Base-by-base conservation (phyloP, 2,797 vertebrate species). In the Microchirus variegatus region DNA sequence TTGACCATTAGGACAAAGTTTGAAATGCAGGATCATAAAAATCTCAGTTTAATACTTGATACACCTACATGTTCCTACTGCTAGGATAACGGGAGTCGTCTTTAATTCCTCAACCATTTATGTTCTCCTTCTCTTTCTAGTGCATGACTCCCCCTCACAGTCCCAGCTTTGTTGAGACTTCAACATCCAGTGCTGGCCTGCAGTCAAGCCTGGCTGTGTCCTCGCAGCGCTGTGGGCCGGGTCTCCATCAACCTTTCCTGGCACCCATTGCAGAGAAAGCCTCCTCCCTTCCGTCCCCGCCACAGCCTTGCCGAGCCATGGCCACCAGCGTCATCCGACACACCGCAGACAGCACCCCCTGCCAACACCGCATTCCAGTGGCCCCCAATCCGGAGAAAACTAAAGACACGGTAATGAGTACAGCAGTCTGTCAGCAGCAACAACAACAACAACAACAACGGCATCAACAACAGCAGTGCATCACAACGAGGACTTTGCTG, bases 121-220 rank as follows among this genome's bases (percentile, higher is more conserved):
- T 54, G 17, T 72, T 41, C 36, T 19, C 46, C 22, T 22, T 66
- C 14, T 70, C 56, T 68, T 57, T 87, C 35, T 83, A 99, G 98
- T 99, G 96, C 53, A 99, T 99, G 94, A 99, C 98, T 36, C 98
- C 97, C 36, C 98, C 97, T 3, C 97, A 98, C 87, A 99, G 98
- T 81, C 98, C 98, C 46, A 96, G 95, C 79, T 95, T 95, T 17
- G 53, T 82, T 1, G 98, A 99, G 79, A 87, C 89, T 0, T 82
- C 87, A 0, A 63, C 88, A 4, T 70, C 84, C 49, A 84, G 89
- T 10, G 37, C 86, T 3, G 78, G 84, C 0, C 73, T 72, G 4
- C 90, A 83, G 52, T 61, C 78, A 3, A 60, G 68, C 36, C 59
- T 50, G 12, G 63, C 73, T 26, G 71, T 48, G 49, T 59, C 82